A percentile compares a stretch with the other conserved stretches of the same genome.
Evolutionary conservation across 2,888 invertebrate species (phyloP).

Genomic region (Sisyra terminalis): DNA sequence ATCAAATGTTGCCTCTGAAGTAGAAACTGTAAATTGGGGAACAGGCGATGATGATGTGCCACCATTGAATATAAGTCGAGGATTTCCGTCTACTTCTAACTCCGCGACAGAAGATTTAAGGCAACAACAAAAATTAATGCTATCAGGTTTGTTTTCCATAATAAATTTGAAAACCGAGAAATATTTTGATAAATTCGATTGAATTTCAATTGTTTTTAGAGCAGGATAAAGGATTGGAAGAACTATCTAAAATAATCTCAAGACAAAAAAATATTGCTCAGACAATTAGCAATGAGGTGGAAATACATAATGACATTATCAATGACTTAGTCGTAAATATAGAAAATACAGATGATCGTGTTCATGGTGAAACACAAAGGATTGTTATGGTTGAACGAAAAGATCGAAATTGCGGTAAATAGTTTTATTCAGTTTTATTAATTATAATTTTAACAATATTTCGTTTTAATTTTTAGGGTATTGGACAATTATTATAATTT

Average conservation of each 20-base stretch:
- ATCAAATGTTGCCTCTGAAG: conserved; percentile 20
- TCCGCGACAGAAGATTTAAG: conserved; percentile 33
- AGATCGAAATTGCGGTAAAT: conserved; percentile 51
- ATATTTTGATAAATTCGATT: neutral
- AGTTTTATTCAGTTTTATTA: neutral
- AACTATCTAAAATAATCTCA: conserved; percentile 52
- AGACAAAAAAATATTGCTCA: conserved; percentile 61
- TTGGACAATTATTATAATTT: conserved; percentile 51
- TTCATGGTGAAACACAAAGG: conserved; percentile 47
- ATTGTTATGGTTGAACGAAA: conserved; percentile 46
- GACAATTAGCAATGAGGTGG: conserved; percentile 58
- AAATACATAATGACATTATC: conserved; percentile 60
- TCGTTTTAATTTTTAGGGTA: conserved; percentile 31
- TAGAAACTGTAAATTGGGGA: conserved; percentile 26
- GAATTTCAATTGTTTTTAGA: conserved; percentile 28
- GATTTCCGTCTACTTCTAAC: conserved; percentile 16
- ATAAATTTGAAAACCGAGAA: too few relatives aligned
- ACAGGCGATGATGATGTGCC: conserved; percentile 24
- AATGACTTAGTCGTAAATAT: conserved; percentile 59
- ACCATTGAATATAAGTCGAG: conserved; percentile 25
- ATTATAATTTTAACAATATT: neutral
- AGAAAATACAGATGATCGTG: conserved; percentile 49
- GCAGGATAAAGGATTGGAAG: conserved; percentile 63
- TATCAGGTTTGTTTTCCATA: conserved; percentile 29
- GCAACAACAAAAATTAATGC: conserved; percentile 37